Conservation (phyloP, 2,797 vertebrate species). For the Brotogeris chrysoptera region DNA sequence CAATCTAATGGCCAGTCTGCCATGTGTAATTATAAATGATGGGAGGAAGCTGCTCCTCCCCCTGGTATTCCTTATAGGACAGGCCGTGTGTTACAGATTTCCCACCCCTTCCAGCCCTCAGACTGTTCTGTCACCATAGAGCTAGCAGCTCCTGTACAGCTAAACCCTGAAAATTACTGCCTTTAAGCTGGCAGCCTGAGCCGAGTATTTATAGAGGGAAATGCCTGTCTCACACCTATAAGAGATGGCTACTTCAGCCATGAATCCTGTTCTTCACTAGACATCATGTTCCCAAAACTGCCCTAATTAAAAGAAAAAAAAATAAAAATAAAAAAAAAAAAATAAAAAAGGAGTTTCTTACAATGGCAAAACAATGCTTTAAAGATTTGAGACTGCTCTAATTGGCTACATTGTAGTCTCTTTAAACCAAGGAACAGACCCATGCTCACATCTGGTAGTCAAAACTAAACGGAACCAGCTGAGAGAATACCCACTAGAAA, state of each 20-base stretch:
- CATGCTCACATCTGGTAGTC: slow-evolving; percentile 61
- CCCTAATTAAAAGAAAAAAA: neutral
- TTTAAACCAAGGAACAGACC: slow-evolving; percentile 53
- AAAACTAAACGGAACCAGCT: slow-evolving; percentile 52
- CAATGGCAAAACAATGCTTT: slow-evolving; percentile 34
- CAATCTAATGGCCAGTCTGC: neutral
- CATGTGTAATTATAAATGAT: neutral
- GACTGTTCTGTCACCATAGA: neutral
- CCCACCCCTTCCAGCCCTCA: neutral
- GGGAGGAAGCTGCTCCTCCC: neutral
- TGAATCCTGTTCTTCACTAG: neutral
- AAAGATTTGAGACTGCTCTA: slow-evolving; percentile 25
- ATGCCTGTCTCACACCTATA: neutral
- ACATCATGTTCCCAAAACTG: neutral
- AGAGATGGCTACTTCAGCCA: neutral
- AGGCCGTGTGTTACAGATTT: neutral
- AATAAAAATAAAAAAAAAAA: neutral
- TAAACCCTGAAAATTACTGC: neutral
- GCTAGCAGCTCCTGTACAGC: neutral
- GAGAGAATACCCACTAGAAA: slow-evolving; percentile 57
- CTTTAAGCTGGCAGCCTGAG: neutral
- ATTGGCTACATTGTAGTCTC: slow-evolving; percentile 35
- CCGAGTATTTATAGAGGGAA: neutral
- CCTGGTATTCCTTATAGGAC: neutral
- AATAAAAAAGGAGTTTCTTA: neutral